Conservation (phyloP, 2,888 invertebrate genomes). For the Nebria salina region DNA sequence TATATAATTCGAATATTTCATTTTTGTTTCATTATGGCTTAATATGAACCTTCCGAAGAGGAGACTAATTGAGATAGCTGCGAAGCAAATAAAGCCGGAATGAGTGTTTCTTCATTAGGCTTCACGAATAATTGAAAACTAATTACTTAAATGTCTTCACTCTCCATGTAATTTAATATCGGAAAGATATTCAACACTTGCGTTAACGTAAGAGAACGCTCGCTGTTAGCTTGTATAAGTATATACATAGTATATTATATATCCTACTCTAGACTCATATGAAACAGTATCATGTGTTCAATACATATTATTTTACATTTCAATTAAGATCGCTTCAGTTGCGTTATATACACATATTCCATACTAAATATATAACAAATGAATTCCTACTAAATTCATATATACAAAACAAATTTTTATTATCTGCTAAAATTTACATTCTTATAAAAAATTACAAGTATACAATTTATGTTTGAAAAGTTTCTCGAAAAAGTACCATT, state of each 20-base stretch:
- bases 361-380: no score
- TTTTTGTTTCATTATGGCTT: no score
- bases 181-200: neutral
- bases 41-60: neutral
- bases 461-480: no score
- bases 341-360: no score
- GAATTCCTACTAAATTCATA: no score
- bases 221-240: neutral
- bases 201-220: neutral
- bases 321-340: neutral
- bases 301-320: neutral
- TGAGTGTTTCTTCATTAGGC: neutral
- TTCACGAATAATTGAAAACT: neutral
- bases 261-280: neutral
- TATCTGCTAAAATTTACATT: no score
- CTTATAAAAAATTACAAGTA: no score
- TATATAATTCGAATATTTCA: no score
- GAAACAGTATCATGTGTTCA: neutral
- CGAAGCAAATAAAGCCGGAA: neutral
- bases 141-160: constrained; percentile 1
- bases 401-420: no score
- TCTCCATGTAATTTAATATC: neutral
- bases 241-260: neutral
- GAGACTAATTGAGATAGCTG: neutral
- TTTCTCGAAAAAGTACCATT: no score